Evolutionary conservation across 2,888 invertebrate species (phyloP), one percentile per base, ranked within the genome.

Genomic region (Athalia rosae): DNA sequence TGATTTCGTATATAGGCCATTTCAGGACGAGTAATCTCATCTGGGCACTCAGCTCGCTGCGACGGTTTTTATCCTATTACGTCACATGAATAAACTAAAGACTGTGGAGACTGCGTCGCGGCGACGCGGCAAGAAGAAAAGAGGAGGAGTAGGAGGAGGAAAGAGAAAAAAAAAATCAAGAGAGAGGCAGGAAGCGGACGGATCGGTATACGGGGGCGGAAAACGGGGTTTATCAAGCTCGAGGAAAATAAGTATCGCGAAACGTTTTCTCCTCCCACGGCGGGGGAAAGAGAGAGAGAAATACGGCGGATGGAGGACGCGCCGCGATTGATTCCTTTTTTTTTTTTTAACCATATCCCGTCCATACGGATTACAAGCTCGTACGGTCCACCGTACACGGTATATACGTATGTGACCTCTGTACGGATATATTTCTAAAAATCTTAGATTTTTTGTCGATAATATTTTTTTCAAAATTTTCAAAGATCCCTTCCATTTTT

Each of bases 21-120:
- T 74, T 61, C 74, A 50, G 74, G 7, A 74, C 48, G 62, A 74
- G 88, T 89, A 89, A 89, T 89, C 89, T 89, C 88, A 88, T 89
- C 87, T 85, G 85, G 85, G 83, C 87, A 89, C 88, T 89, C 87
- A 84, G 83, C 85, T 86, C 83, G 84, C 84, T 85, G 86, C 85
- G 85, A 89, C 87, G 86, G 84, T 89, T 89, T 89, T 89, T 88
- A 89, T 89, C 89, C 89, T 88, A 88, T 89, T 89, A 89, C 87
- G 87, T 87, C 87, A 87, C 89, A 89, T 89, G 89, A 89, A 89
- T 89, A 89, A 89, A 87, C 87, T 87, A 89, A 86, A 85, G 85
- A 85, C 86, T 85, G 81, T 84, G 86, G 84, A 85, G 85, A 80
- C 81, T 83, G 81, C 82, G 56, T 58, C 71, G 41, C 15, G 71